Base-by-base conservation (phyloP, 2,888 invertebrate genomes). In the Lithodes maja region DNA sequence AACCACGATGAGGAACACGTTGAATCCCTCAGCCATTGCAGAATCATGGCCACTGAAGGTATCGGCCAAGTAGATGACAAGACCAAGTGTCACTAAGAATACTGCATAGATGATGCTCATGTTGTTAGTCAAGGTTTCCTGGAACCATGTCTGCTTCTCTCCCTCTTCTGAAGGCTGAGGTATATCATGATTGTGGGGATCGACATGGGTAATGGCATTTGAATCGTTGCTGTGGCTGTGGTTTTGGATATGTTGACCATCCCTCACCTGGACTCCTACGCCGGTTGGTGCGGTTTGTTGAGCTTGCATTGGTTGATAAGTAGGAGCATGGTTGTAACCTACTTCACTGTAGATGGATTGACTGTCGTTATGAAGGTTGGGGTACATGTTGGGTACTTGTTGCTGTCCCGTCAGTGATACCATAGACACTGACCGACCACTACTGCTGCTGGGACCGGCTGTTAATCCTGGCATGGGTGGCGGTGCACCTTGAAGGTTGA, bases 1-100 rank as follows among this genome's bases (percentile, higher is more conserved):
- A 55, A 95, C 93, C 2, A 94, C 91, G 33, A 95, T 95, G 79
- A 96, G 93, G 88, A 94, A 93, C 55, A 96, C 94, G 90, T 96
- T 96, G 93, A 95, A 96, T 9, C 82, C 84, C 83, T 90, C 88
- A 75, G 89, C 91, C 83, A 89, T 89, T 5, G 90, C 88, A 3
- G 89, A 87, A 55, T 87, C 85, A 50, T 89, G 89, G 17, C 83
- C 84, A 74, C 82, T 90, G 85, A 86, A 91, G 54, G 88, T 90
- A 74, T 92, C 92, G 7, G 91, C 91, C 71, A 92, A 77, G 87
- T 91, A 92, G 71, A 91, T 87, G 12, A 91, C 91, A 12, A 85
- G 79, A 49, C 92, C 92, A 55, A 92, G 80, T 61, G 88, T 90
- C 55, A 92, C 89, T 61, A 92, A 78, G 75, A 92, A 91, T 3